These are phyloP conservation scores for Clistopyga incitator DNA, from an alignment of 2,888 invertebrate genomes.

Conservation along the genomic window DNA sequence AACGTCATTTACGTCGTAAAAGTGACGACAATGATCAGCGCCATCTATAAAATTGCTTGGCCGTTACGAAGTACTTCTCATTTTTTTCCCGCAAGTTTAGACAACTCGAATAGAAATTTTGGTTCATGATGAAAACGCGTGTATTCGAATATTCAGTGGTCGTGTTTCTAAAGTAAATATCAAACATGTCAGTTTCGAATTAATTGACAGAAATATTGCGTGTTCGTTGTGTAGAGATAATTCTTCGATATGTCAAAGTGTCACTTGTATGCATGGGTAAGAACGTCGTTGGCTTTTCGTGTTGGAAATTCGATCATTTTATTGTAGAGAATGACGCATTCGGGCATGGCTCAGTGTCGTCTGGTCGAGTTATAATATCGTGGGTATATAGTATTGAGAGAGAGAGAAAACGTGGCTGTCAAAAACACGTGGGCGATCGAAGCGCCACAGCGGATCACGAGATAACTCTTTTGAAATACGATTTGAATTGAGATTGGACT, in stretches of 20 bases:
- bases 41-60: conserved; percentile 10
- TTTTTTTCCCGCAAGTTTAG: not conserved
- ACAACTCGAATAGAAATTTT: not conserved
- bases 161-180: not conserved
- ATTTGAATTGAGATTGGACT: too few relatives aligned
- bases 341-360: conserved; percentile 11
- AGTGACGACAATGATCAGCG: not conserved
- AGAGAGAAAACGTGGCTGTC: not conserved
- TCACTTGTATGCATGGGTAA: conserved; percentile 70
- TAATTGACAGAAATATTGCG: not conserved
- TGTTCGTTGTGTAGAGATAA: not conserved
- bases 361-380: not conserved
- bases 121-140: conserved; percentile 2
- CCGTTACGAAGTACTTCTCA: not conserved
- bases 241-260: conserved; percentile 58
- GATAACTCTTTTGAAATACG: too few relatives aligned
- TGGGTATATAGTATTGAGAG: not conserved
- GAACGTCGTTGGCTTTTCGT: conserved; percentile 18
- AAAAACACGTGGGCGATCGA: not conserved
- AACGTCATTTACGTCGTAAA: too few relatives aligned
- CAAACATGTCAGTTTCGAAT: not conserved
- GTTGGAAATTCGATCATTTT: conserved; percentile 2
- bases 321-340: not conserved
- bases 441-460: not conserved
- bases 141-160: not conserved